These are phyloP conservation scores for Formicarius rufipectus DNA, from an alignment of 2,113 vertebrate genomes.

Conservation along the genomic window DNA sequence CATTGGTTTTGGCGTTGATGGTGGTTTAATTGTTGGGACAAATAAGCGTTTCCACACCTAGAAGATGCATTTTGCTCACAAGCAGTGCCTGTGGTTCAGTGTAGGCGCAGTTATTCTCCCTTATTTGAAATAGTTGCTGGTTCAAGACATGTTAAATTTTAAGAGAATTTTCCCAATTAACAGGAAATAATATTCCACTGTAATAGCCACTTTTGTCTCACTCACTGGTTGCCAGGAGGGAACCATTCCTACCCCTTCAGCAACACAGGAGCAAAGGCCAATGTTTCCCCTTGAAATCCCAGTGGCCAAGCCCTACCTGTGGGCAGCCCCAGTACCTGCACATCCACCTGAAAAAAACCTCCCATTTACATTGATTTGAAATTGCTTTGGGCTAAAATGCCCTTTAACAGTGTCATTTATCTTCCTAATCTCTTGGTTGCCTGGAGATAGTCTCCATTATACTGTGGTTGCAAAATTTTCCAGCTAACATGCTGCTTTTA, in stretches of 20 bases:
- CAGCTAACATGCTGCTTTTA: not conserved
- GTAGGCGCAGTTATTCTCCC: not conserved
- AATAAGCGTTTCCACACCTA: not conserved
- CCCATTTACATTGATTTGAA: not conserved
- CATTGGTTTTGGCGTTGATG: not conserved
- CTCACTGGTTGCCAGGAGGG: not conserved
- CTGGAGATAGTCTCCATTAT: not conserved
- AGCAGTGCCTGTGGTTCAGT: not conserved
- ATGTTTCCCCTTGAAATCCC: fast-evolving
- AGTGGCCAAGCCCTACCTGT: fast-evolving
- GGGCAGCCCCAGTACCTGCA: not conserved
- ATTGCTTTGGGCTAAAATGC: not conserved
- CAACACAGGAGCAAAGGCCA: not conserved
- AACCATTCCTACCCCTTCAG: not conserved
- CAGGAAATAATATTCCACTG: not conserved
- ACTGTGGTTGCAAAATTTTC: not conserved
- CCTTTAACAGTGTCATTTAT: not conserved
- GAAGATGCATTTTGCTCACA: not conserved
- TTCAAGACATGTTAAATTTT: not conserved
- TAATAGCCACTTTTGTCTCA: not conserved
- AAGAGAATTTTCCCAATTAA: not conserved
- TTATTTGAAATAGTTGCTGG: not conserved
- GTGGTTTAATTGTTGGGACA: not conserved
- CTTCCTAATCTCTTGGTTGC: not conserved
- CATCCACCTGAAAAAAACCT: not conserved